Conservation (phyloP, 2,888 invertebrate genomes). For the Dynastes hyllus region DNA sequence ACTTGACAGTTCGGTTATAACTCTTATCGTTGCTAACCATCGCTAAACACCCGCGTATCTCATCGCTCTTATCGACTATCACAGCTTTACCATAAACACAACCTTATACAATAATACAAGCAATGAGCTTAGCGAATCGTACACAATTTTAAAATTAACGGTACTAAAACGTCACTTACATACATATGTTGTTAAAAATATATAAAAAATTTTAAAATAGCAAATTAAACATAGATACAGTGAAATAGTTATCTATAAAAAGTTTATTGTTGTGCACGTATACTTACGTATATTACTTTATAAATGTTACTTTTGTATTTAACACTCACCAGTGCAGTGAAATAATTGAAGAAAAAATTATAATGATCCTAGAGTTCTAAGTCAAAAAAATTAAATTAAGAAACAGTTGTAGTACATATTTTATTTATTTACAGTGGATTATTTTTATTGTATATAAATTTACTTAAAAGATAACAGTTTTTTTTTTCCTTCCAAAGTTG, state of each 20-base stretch:
- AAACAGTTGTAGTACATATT: slow-evolving; percentile 18
- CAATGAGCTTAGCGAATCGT: slow-evolving; percentile 14
- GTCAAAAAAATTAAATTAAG: slow-evolving; percentile 19
- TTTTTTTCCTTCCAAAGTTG: no score
- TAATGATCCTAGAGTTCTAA: slow-evolving; percentile 19
- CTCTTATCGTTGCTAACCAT: no score
- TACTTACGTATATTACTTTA: slow-evolving; percentile 34
- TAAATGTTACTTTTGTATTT: slow-evolving; percentile 28
- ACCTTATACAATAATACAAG: no score
- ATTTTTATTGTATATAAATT: slow-evolving; percentile 43
- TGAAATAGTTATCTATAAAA: slow-evolving; percentile 35
- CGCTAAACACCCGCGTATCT: no score
- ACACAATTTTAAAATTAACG: slow-evolving; percentile 23
- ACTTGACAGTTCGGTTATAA: no score
- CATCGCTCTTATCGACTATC: no score
- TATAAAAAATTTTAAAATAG: slow-evolving; percentile 40
- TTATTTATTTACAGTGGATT: slow-evolving; percentile 42
- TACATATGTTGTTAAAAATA: slow-evolving; percentile 13
- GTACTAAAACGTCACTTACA: slow-evolving; percentile 33
- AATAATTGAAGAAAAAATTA: slow-evolving; percentile 10
- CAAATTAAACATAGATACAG: slow-evolving; percentile 19
- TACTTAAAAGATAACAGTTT: not conserved
- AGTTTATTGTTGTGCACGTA: slow-evolving; percentile 44
- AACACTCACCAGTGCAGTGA: not conserved
- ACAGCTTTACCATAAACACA: no score